Conservation (phyloP, 2,113 vertebrate species). For the Riparia riparia region DNA sequence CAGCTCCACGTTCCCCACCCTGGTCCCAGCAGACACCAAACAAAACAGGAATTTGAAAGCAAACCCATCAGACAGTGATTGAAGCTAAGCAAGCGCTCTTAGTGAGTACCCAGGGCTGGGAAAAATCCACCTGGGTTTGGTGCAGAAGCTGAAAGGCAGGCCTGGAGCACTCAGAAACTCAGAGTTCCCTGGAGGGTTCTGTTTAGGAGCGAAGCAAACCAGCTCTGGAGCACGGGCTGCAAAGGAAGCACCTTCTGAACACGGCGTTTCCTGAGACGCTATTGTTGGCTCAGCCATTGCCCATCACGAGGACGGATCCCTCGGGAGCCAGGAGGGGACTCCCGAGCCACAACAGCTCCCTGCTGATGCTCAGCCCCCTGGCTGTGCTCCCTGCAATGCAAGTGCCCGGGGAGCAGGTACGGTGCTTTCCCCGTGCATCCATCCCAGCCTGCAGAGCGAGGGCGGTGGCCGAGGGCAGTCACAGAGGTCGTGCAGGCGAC, state of each 20-base stretch:
- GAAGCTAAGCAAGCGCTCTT: not conserved
- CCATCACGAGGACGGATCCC: not conserved
- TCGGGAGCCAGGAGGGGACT: not conserved
- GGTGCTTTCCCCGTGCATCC: rapidly evolving
- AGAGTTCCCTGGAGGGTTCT: not conserved
- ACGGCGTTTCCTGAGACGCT: not conserved
- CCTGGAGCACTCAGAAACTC: not conserved
- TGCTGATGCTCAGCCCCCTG: not conserved
- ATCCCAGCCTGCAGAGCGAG: rapidly evolving
- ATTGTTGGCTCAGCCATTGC: not conserved
- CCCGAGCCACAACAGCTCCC: not conserved
- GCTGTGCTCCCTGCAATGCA: rapidly evolving
- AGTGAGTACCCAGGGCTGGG: rapidly evolving
- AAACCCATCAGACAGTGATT: not conserved
- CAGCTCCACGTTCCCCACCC: not conserved
- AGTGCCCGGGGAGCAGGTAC: rapidly evolving
- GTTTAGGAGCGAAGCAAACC: not conserved
- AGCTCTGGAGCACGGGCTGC: not conserved
- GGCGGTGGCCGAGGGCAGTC: not conserved
- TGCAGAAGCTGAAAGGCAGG: not conserved
- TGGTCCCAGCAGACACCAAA: not conserved
- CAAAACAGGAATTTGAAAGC: not conserved
- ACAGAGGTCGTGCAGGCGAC: not conserved
- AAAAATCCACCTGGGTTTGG: not conserved
- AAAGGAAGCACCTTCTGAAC: not conserved